A percentile compares a stretch with the other conserved stretches of the same genome.
These are phyloP conservation scores for Dascillus cervinus DNA, from an alignment of 2,888 invertebrate species.

Conservation along the genomic window DNA sequence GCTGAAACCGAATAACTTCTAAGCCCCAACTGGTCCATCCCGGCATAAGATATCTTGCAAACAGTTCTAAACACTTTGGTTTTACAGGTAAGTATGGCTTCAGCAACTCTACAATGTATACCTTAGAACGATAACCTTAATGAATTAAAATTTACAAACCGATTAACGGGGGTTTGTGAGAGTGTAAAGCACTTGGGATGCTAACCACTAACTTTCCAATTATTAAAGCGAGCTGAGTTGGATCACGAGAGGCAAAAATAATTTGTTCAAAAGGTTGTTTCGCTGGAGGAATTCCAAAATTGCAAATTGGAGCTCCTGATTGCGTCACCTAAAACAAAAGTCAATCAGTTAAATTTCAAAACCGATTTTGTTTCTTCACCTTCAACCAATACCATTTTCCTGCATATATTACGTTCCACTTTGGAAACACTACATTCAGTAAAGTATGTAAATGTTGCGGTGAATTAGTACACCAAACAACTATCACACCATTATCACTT, in stretches of 20 bases:
- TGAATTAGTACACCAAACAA: constrained; percentile 91
- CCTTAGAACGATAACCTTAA: background rate
- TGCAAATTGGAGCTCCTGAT: constrained; percentile 58
- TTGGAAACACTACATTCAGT: constrained; percentile 63
- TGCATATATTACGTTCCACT: constrained; percentile 65
- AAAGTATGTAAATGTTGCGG: constrained; percentile 60
- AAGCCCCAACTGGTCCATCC: constrained; percentile 79
- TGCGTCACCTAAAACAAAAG: constrained; percentile 52
- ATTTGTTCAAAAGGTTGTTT: constrained; percentile 89
- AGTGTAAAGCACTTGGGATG: constrained; percentile 87
- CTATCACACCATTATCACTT: constrained; percentile 58
- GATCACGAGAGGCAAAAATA: constrained; percentile 48
- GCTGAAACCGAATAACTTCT: constrained; percentile 80
- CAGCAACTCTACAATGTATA: constrained; percentile 52
- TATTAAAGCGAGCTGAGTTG: constrained; percentile 29
- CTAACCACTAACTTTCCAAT: constrained; percentile 62
- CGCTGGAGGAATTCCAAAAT: constrained; percentile 55
- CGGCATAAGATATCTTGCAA: constrained; percentile 84
- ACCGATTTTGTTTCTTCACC: constrained; percentile 37
- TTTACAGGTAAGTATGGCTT: constrained; percentile 48
- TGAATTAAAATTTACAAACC: constrained; percentile 41
- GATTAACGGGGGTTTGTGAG: constrained; percentile 86
- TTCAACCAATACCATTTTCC: constrained; percentile 88
- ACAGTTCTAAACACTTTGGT: constrained; percentile 74
- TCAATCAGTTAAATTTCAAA: background rate